These are phyloP conservation scores for Catonia carolina DNA, from an alignment of 2,888 invertebrate species.

Conservation along the genomic window DNA sequence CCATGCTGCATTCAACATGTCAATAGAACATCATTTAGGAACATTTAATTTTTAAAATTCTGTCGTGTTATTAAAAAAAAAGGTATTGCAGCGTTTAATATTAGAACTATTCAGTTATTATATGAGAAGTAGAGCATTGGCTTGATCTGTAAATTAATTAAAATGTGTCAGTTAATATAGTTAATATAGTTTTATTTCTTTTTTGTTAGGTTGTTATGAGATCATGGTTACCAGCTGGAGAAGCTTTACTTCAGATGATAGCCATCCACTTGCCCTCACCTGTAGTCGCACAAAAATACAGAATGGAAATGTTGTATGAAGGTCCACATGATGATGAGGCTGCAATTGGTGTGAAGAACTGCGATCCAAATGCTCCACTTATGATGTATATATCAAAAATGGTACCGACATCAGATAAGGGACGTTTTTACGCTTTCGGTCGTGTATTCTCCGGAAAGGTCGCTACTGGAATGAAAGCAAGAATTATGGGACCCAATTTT, in stretches of 20 bases:
- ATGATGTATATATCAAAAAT: constrained; percentile 99
- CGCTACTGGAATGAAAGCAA: constrained; percentile 83
- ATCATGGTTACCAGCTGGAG: constrained; percentile 98
- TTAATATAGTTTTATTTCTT: too few species aligned
- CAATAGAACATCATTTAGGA: too few species aligned
- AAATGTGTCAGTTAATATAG: too few species aligned
- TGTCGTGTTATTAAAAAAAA: too few species aligned
- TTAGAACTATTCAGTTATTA: too few species aligned
- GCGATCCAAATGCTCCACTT: constrained; percentile 93
- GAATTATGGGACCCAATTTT: constrained; percentile 99
- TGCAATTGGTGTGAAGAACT: constrained; percentile 82
- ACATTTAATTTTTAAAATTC: too few species aligned
- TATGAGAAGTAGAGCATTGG: too few species aligned
- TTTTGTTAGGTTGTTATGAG: constrained; percentile 94
- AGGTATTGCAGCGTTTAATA: too few species aligned
- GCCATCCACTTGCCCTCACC: constrained; percentile 99
- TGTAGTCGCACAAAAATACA: constrained; percentile 96
- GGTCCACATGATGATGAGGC: constrained; percentile 96
- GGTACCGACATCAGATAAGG: constrained; percentile 99
- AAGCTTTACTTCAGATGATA: constrained; percentile 99
- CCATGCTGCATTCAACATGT: too few species aligned
- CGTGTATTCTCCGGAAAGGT: constrained; percentile 98
- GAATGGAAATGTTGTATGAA: constrained; percentile 99
- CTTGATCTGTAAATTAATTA: too few species aligned
- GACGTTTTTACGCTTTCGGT: constrained; percentile 99